Percentiles rank a stretch among this genome's conserved stretches.
Evolutionary conservation across 2,888 invertebrate genomes (phyloP).

Genomic region (Tetropium fuscum): DNA sequence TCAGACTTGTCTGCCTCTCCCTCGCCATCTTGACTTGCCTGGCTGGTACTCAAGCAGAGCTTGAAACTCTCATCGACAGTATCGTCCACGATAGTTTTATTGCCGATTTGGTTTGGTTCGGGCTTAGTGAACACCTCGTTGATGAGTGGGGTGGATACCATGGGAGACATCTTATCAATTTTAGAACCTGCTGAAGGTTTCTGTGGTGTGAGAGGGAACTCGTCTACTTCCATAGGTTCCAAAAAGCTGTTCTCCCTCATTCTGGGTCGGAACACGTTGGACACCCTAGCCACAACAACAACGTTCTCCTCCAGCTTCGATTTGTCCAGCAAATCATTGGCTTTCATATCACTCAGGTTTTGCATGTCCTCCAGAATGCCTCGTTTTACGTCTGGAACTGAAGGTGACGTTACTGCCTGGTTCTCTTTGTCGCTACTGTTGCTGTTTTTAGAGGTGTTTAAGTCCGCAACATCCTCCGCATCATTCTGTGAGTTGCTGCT

Average conservation of each 20-base stretch:
- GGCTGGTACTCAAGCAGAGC: constrained; percentile 12
- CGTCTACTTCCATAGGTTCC: constrained; percentile 51
- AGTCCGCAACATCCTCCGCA: constrained; percentile 14
- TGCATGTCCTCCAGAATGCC: constrained; percentile 3
- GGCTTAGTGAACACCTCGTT: neutral
- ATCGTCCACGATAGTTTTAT: constrained; percentile 15
- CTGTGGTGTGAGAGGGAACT: constrained; percentile 8
- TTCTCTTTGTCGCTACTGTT: constrained; percentile 44
- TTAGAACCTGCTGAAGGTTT: neutral
- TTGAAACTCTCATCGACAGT: constrained; percentile 30
- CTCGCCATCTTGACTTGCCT: neutral
- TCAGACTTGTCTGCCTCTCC: neutral
- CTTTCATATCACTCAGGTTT: neutral
- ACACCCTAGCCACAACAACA: constrained; percentile 31
- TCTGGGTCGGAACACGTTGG: constrained; percentile 45
- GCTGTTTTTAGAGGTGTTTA: constrained; percentile 38
- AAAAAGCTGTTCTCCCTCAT: constrained; percentile 39
- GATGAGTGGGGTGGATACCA: neutral
- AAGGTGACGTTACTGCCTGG: constrained; percentile 2
- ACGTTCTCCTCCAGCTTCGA: constrained; percentile 8
- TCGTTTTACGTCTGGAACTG: neutral
- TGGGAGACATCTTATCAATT: neutral
- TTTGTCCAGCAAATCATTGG: neutral
- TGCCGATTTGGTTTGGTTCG: neutral
- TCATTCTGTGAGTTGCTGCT: constrained; percentile 13